Evolutionary conservation across 2,888 invertebrate genomes (phyloP).

Genomic region (Erebia aethiops): DNA sequence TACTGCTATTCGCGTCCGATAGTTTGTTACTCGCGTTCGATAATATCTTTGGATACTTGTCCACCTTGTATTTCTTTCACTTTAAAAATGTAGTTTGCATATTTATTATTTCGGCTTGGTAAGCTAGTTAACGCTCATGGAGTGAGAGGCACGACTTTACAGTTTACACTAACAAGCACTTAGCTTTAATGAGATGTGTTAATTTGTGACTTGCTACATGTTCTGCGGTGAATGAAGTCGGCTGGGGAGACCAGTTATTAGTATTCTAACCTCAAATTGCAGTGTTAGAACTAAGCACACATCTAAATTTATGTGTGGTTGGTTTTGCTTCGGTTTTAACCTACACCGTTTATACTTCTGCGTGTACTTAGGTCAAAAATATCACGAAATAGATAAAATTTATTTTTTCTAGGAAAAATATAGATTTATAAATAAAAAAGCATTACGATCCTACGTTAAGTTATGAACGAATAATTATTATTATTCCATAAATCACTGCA

Average conservation of each 20-base stretch:
- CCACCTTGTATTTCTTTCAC: not conserved
- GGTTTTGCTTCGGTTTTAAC: not conserved
- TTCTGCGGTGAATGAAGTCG: constrained; percentile 21
- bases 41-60: no score
- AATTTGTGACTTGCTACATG: constrained; percentile 20
- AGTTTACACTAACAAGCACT: constrained; percentile 18
- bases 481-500: no score
- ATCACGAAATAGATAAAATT: no score
- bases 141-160: constrained; percentile 8
- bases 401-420: no score
- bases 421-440: no score
- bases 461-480: no score
- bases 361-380: no score
- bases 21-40: no score
- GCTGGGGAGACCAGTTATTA: constrained; percentile 21
- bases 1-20: no score
- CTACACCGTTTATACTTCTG: no score
- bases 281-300: constrained; percentile 11
- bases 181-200: constrained; percentile 27
- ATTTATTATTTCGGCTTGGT: not conserved
- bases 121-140: not conserved
- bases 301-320: constrained; percentile 4
- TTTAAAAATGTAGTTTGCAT: not conserved
- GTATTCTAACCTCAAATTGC: constrained; percentile 24
- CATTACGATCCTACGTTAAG: no score